Evolutionary conservation across 1,140 invertebrate genomes (phyloP).

Genomic region (Eumaeus atala): DNA sequence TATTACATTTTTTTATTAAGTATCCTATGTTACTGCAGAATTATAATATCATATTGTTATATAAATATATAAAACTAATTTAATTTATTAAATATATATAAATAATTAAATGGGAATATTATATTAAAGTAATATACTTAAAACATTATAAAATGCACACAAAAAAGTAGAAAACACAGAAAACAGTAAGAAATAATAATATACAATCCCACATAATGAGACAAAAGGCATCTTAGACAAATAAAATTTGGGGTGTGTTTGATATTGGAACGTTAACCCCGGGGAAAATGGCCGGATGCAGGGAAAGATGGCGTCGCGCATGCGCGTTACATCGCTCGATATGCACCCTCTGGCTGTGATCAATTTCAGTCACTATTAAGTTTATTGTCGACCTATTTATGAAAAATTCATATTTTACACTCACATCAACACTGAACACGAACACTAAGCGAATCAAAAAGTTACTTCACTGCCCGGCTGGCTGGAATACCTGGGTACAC

Average conservation of each 20-base stretch:
- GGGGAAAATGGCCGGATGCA: slow-evolving; percentile 60
- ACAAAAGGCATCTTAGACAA: slow-evolving; percentile 4
- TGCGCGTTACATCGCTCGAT: slow-evolving; percentile 59
- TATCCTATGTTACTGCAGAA: no score
- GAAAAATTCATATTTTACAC: slow-evolving; percentile 8
- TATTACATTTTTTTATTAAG: no score
- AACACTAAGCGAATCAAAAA: neutral
- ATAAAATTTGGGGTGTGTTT: slow-evolving; percentile 13
- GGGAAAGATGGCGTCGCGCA: slow-evolving; percentile 52
- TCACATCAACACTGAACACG: slow-evolving; percentile 15
- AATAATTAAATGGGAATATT: no score
- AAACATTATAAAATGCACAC: no score
- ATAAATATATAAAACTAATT: no score
- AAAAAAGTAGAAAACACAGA: no score
- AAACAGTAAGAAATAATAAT: neutral
- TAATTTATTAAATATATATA: no score
- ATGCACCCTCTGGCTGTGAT: slow-evolving; percentile 48
- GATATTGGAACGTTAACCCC: slow-evolving; percentile 24
- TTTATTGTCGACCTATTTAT: slow-evolving; percentile 21
- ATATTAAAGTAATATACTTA: no score
- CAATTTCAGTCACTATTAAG: slow-evolving; percentile 6
- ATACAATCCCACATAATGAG: neutral
- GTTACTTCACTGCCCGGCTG: neutral
- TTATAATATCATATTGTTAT: no score
- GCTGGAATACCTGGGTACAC: neutral